Evolutionary conservation across 1,140 invertebrate genomes (phyloP), one percentile per base, ranked within the genome.

Genomic region (Drosophila prosaltans): DNA sequence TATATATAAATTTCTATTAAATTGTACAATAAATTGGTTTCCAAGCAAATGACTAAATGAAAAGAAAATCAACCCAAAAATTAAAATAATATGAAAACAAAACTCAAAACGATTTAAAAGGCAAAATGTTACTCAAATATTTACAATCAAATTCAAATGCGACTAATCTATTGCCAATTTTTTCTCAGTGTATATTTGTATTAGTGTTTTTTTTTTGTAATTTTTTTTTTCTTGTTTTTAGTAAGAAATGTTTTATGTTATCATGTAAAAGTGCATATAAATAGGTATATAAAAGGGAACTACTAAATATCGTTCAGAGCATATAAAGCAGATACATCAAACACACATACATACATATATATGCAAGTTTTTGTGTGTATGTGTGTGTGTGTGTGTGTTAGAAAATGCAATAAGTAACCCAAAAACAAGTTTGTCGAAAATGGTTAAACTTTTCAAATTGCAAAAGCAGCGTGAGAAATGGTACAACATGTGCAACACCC

Each of bases 121-220:
- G 43, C 32, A 36, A 26, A 51, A 51, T 51, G 24, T 51, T 51
- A 24, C 21, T 51, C 21, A 65, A 39, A 28, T 51, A 26, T 64
- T 63, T 39, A 66, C 28, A 74, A 66, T 73, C 73, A 64, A 72
- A 72, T 74, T 61, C 57, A 69, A 78, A 88, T 88, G 83, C 77
- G 83, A 84, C 84, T 91, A 91, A 73, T 91, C 91, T 92, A 92
- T 92, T 92, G 91, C 91, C 91, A 92, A 92, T 92, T 92, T 92
- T 92, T 92, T 91, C 91, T 92, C 91, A 83, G 78, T 88, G 82
- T 91, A 80, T 78, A 76, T 76, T 86, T 86, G 88, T 80, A 90
- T 90, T 90, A 90, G 85, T 91, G 90, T 90, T 62, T 82, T 74
- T 65, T 74, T 81, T 88, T 76, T 69, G 72, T 85, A 63, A 69